These are phyloP conservation scores for Thelaira solivaga DNA, from an alignment of 2,888 invertebrate genomes.

Conservation along the genomic window DNA sequence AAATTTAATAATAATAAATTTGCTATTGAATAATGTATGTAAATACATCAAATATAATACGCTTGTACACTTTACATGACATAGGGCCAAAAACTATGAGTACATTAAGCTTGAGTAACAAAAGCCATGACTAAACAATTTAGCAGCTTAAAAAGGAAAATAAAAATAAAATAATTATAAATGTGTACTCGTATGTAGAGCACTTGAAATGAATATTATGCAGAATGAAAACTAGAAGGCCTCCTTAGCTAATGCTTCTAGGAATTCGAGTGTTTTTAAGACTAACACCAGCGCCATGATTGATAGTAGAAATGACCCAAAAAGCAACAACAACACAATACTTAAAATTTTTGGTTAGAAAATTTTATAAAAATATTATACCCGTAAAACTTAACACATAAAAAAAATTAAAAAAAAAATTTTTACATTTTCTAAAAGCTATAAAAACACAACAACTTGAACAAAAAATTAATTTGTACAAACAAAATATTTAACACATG, in stretches of 20 bases:
- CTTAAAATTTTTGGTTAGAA: slow-evolving; percentile 33
- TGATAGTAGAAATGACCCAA: slow-evolving; percentile 74
- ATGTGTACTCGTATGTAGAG: slow-evolving; percentile 28
- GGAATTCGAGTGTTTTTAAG: slow-evolving; percentile 40
- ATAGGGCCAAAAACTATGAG: slow-evolving; percentile 34
- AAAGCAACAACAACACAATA: too few relatives aligned
- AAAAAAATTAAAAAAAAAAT: neutral
- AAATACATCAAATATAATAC: too few relatives aligned
- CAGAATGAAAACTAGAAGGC: slow-evolving; percentile 47
- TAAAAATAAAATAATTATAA: neutral
- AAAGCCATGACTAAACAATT: slow-evolving; percentile 55
- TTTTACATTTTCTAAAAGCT: slow-evolving; percentile 2
- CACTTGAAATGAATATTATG: slow-evolving; percentile 46
- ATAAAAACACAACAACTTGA: neutral
- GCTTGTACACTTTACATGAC: slow-evolving; percentile 35
- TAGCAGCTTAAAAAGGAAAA: slow-evolving; percentile 25
- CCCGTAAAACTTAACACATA: slow-evolving; percentile 12
- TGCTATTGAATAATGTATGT: too few relatives aligned
- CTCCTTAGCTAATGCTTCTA: slow-evolving; percentile 45
- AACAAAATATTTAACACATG: slow-evolving; percentile 58
- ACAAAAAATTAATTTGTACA: slow-evolving; percentile 52
- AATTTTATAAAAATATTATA: slow-evolving; percentile 53
- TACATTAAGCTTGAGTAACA: slow-evolving; percentile 3
- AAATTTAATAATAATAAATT: too few relatives aligned
- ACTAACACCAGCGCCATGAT: slow-evolving; percentile 66